These are phyloP conservation scores for Byasa hedistus DNA, from an alignment of 2,888 invertebrate species.

Conservation along the genomic window DNA sequence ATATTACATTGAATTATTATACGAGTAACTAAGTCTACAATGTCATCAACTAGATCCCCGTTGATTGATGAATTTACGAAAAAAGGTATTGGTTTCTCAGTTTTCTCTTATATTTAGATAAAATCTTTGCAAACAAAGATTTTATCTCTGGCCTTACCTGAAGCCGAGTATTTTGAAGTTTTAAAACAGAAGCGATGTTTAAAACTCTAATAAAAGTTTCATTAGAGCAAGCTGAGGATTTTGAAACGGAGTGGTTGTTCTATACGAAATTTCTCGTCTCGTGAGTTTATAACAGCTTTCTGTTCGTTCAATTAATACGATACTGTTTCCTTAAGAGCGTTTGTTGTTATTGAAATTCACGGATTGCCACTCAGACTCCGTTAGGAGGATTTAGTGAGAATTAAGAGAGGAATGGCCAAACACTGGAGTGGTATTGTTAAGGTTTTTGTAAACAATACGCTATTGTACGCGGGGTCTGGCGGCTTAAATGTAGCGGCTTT, in stretches of 20 bases:
- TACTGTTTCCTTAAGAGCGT: conserved; percentile 51
- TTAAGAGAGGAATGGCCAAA: conserved; percentile 57
- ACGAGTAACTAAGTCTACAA: no score
- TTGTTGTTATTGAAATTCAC: conserved; percentile 60
- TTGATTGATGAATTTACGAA: neutral
- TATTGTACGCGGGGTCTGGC: conserved; percentile 52
- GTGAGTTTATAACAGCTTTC: conserved; percentile 44
- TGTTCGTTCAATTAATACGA: conserved; percentile 64
- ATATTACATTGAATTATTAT: no score
- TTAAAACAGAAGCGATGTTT: conserved; percentile 31
- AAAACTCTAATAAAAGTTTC: conserved; percentile 18
- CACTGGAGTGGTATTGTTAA: conserved; percentile 57
- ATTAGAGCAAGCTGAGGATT: conserved; percentile 40
- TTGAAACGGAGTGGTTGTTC: conserved; percentile 32
- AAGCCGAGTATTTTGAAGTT: neutral
- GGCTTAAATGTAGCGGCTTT: conserved; percentile 48
- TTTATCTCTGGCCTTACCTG: neutral
- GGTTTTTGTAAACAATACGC: conserved; percentile 63
- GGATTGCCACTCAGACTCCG: conserved; percentile 60
- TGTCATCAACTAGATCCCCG: no score
- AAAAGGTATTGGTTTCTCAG: neutral
- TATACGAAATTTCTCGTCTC: conserved; percentile 13
- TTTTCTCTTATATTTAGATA: neutral
- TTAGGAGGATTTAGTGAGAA: conserved; percentile 65
- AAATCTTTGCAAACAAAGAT: neutral